Conservation (phyloP, 2,888 invertebrate genomes). For the Uropetala carovei region DNA sequence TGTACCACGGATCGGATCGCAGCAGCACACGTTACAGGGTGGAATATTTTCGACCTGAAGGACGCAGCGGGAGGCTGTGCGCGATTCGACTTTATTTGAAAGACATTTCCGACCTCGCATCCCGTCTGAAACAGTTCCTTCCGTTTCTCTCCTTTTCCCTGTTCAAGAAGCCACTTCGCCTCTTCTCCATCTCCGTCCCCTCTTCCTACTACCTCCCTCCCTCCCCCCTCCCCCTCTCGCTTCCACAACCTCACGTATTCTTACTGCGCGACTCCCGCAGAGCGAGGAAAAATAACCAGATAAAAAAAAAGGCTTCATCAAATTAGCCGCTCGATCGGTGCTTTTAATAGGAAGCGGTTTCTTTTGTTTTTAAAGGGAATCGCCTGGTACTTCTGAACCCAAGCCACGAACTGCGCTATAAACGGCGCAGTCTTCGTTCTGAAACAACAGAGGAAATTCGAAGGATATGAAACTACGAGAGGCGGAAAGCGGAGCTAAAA, state of each 20-base stretch:
- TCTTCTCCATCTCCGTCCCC: neutral
- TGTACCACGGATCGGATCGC: no score
- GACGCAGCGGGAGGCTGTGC: neutral
- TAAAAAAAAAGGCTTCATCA: neutral
- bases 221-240: neutral
- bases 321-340: neutral
- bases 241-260: no score
- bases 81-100: neutral
- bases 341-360: neutral
- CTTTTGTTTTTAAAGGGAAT: no score
- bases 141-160: neutral
- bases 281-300: neutral
- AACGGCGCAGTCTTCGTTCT: no score
- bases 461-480: no score
- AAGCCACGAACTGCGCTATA: no score
- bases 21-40: no score
- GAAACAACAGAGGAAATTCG: no score
- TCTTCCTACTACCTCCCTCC: neutral
- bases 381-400: no score
- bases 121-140: neutral
- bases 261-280: conserved; percentile 2
- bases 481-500: no score
- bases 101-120: neutral
- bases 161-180: neutral
- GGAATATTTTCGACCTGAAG: neutral